These are phyloP conservation scores for Proctacanthus coquilletti DNA, from an alignment of 1,140 invertebrate species.

Conservation along the genomic window DNA sequence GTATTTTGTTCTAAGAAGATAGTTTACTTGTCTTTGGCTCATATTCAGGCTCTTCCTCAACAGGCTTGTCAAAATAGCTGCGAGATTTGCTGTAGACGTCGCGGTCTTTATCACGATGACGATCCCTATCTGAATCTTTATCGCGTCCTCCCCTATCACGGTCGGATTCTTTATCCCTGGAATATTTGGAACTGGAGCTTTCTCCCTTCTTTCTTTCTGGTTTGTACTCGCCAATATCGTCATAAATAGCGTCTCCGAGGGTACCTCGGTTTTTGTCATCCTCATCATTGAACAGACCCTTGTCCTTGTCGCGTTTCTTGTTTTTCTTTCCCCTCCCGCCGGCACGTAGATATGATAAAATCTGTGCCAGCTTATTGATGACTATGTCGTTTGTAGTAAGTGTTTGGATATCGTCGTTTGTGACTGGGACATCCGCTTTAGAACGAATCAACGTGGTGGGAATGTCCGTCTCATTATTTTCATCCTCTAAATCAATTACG, in stretches of 20 bases:
- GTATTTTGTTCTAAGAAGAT: no score
- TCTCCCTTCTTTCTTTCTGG: constrained; percentile 34
- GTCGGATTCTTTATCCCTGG: constrained; percentile 16
- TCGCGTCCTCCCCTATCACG: constrained; percentile 21
- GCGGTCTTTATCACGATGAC: constrained; percentile 13
- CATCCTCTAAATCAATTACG: constrained; percentile 81
- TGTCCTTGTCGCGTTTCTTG: constrained; percentile 40
- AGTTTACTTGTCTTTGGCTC: no score
- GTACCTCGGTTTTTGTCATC: constrained; percentile 13
- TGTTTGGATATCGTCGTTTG: constrained; percentile 44
- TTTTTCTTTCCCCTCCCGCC: constrained; percentile 61
- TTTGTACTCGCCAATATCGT: constrained; percentile 85
- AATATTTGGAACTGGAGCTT: neutral
- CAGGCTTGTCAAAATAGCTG: constrained; percentile 43
- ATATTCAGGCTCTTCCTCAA: constrained; percentile 19
- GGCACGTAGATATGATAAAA: constrained; percentile 83
- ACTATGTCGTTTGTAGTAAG: constrained; percentile 90
- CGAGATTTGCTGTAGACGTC: constrained; percentile 9
- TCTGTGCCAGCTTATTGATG: constrained; percentile 94
- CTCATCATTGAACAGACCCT: constrained; percentile 25
- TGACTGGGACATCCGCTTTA: constrained; percentile 79
- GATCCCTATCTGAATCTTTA: constrained; percentile 10
- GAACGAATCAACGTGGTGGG: constrained; percentile 91
- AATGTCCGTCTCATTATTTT: constrained; percentile 82
- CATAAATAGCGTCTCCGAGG: constrained; percentile 76